Conservation (phyloP, 2,113 vertebrate species). For the Onychostoma macrolepis region DNA sequence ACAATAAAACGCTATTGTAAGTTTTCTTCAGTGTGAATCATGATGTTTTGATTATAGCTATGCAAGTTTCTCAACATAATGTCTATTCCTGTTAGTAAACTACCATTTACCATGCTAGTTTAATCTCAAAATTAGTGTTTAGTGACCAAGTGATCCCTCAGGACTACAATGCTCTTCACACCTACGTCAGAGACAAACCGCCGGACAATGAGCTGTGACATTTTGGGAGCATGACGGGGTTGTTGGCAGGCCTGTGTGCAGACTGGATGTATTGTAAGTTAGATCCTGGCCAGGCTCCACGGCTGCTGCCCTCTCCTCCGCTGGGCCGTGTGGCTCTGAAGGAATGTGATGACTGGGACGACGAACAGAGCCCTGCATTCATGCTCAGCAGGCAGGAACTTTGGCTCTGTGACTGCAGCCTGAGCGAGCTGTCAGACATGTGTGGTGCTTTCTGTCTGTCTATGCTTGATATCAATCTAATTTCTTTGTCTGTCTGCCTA, state of each 20-base stretch:
- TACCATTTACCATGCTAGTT: not conserved
- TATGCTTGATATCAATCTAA: not conserved
- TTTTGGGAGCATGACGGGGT: slow-evolving; percentile 34
- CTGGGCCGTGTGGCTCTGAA: slow-evolving; percentile 74
- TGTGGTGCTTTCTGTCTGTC: slow-evolving; percentile 30
- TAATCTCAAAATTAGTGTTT: slow-evolving; percentile 23
- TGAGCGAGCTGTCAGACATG: slow-evolving; percentile 57
- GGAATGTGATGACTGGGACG: slow-evolving; percentile 79
- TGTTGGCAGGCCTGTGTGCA: slow-evolving; percentile 24
- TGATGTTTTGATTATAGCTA: not conserved
- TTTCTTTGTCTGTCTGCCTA: not conserved
- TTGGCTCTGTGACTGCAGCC: slow-evolving; percentile 59
- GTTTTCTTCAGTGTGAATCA: not conserved
- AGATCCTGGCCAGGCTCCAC: slow-evolving; percentile 48
- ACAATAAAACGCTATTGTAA: not conserved
- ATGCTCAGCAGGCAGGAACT: slow-evolving; percentile 53
- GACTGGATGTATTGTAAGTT: slow-evolving; percentile 46
- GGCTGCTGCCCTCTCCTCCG: slow-evolving; percentile 63
- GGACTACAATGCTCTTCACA: slow-evolving; percentile 36
- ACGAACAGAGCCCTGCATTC: slow-evolving; percentile 78
- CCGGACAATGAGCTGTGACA: slow-evolving; percentile 43
- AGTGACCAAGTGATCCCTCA: not conserved
- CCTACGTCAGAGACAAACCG: slow-evolving; percentile 44
- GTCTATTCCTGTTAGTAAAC: not conserved
- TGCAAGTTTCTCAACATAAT: not conserved